These are phyloP conservation scores for Euzetes globulus DNA, from an alignment of 2,888 invertebrate genomes.

Conservation along the genomic window DNA sequence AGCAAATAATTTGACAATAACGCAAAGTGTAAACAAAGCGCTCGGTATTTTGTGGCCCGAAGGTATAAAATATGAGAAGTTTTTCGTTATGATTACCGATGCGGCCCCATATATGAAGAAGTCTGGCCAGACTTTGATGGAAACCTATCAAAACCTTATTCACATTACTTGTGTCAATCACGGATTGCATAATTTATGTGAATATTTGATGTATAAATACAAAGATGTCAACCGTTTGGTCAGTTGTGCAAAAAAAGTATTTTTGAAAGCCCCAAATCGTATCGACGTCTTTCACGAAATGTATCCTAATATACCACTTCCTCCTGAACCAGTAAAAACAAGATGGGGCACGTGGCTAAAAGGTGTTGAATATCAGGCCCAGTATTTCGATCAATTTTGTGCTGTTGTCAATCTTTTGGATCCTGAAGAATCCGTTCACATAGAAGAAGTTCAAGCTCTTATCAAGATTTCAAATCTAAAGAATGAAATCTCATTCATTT, in stretches of 20 bases:
- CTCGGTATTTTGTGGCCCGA: not conserved
- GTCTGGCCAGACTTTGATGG: not conserved
- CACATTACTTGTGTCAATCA: not conserved
- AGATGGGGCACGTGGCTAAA: not conserved
- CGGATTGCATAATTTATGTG: not conserved
- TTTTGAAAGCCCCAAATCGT: not conserved
- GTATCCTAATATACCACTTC: not conserved
- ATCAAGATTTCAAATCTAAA: not conserved
- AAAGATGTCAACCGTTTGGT: not conserved
- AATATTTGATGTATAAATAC: not conserved
- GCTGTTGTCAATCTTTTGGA: not conserved
- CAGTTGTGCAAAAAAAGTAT: not conserved
- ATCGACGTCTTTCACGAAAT: not conserved
- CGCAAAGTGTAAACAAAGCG: not conserved
- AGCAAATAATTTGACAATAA: not conserved
- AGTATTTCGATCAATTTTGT: not conserved
- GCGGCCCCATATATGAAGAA: not conserved
- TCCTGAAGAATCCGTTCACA: not conserved
- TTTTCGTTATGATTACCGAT: not conserved
- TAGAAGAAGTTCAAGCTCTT: not conserved
- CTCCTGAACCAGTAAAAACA: not conserved
- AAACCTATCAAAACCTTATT: not conserved
- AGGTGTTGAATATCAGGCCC: not conserved
- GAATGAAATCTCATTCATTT: not conserved
- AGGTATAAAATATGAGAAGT: not conserved